Conservation (phyloP, 2,888 invertebrate genomes). For the Lucinisca nassula region DNA sequence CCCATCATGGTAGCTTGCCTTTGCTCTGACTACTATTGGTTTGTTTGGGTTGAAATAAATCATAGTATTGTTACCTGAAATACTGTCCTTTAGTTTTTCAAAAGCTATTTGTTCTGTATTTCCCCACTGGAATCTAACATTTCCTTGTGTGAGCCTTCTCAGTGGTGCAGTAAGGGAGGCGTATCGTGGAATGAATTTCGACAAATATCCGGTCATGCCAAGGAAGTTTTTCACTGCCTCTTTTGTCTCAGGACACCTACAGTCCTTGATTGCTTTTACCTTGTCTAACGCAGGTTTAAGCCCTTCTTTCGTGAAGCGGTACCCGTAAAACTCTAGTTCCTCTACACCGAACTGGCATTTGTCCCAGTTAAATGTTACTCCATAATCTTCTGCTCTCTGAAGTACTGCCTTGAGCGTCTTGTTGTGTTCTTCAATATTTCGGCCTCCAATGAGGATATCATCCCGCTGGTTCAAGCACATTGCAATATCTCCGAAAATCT, state of each 20-base stretch:
- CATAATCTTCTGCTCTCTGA: conserved; percentile 12
- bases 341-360: conserved; percentile 25
- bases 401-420: conserved; percentile 5
- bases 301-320: conserved; percentile 29
- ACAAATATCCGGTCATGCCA: conserved; percentile 34
- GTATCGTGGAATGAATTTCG: conserved; percentile 37
- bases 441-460: too few species aligned
- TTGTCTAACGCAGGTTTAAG: conserved; percentile 29
- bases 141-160: background rate
- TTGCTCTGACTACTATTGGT: conserved; percentile 29
- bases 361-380: conserved; percentile 1
- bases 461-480: too few species aligned
- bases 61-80: conserved; percentile 19
- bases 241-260: conserved; percentile 32
- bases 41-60: conserved; percentile 27
- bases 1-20: too few species aligned
- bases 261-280: conserved; percentile 30
- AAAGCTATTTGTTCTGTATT: conserved; percentile 22
- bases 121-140: conserved; percentile 26
- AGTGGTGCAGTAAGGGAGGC: conserved; percentile 23
- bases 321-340: conserved; percentile 34
- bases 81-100: conserved; percentile 26
- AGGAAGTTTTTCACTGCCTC: conserved; percentile 35
- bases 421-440: too few species aligned
- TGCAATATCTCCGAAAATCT: conserved; percentile 45